These are phyloP conservation scores for Drosophila cognata DNA, from an alignment of 2,888 invertebrate genomes.

Conservation along the genomic window DNA sequence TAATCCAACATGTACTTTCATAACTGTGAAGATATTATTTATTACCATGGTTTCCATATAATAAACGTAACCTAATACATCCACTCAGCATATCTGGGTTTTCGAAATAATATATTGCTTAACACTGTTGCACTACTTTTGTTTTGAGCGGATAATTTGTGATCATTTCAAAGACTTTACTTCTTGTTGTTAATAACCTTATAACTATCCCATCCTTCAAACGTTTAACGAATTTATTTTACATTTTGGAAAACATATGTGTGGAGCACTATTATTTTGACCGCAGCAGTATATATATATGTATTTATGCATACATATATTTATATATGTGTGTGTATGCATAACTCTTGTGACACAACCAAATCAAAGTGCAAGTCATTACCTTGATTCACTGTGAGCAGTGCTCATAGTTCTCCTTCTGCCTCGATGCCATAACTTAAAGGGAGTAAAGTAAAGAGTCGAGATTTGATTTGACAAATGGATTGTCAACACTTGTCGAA, in stretches of 20 bases:
- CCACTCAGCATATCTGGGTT: too few species aligned
- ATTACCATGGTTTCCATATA: too few species aligned
- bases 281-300: neutral
- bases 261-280: neutral
- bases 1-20: too few species aligned
- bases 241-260: neutral
- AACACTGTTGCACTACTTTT: too few species aligned
- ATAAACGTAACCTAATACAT: too few species aligned
- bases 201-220: too few species aligned
- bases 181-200: too few species aligned
- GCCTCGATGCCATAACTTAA: conserved; percentile 8
- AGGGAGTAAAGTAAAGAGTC: conserved; percentile 30
- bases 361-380: conserved; percentile 77
- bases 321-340: conserved; percentile 19
- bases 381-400: conserved; percentile 67
- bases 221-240: too few species aligned
- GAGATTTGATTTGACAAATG: conserved; percentile 26
- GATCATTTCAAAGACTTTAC: too few species aligned
- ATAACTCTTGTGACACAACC: conserved; percentile 63
- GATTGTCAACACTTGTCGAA: conserved; percentile 50
- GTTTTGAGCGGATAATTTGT: too few species aligned
- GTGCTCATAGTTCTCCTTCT: neutral
- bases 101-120: too few species aligned
- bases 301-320: neutral
- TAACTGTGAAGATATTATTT: too few species aligned